Conservation (phyloP, 1,140 invertebrate genomes). For the Drosophila quadrilineata region DNA sequence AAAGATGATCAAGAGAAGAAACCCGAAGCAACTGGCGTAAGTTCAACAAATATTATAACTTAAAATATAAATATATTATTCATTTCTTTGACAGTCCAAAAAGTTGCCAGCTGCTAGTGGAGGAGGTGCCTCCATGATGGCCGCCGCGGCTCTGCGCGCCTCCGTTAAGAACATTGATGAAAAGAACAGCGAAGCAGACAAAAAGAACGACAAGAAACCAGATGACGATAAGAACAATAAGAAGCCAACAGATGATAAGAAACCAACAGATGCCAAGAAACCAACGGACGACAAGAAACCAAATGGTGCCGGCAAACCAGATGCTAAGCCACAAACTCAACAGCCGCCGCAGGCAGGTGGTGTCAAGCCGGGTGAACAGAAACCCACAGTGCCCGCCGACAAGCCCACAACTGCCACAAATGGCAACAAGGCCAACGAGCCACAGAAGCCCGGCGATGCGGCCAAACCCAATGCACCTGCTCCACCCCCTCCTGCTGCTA, state of each 20-base stretch:
- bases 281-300: slow-evolving; percentile 17
- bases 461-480: slow-evolving; percentile 66
- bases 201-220: slow-evolving; percentile 16
- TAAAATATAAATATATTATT: background rate
- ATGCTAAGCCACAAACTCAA: slow-evolving; percentile 7
- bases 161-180: slow-evolving; percentile 67
- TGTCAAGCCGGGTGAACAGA: slow-evolving; percentile 46
- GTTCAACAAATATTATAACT: background rate
- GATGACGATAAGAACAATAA: slow-evolving; percentile 34
- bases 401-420: slow-evolving; percentile 42
- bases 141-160: slow-evolving; percentile 52
- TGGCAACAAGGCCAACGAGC: slow-evolving; percentile 14
- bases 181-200: slow-evolving; percentile 13
- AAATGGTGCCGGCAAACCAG: no score
- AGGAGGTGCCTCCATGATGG: slow-evolving; percentile 39
- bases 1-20: slow-evolving; percentile 39
- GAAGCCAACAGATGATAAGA: slow-evolving; percentile 48
- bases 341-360: background rate
- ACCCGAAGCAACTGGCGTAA: slow-evolving; percentile 44
- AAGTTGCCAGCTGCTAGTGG: slow-evolving; percentile 15
- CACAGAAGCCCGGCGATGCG: slow-evolving; percentile 45
- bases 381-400: slow-evolving; percentile 27
- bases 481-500: slow-evolving; percentile 64
- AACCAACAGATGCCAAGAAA: slow-evolving; percentile 30
- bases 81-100: slow-evolving; percentile 38